phyloP scores from a whole-genome alignment of 2,888 invertebrate species.

The Mesochorus sp. region DNA sequence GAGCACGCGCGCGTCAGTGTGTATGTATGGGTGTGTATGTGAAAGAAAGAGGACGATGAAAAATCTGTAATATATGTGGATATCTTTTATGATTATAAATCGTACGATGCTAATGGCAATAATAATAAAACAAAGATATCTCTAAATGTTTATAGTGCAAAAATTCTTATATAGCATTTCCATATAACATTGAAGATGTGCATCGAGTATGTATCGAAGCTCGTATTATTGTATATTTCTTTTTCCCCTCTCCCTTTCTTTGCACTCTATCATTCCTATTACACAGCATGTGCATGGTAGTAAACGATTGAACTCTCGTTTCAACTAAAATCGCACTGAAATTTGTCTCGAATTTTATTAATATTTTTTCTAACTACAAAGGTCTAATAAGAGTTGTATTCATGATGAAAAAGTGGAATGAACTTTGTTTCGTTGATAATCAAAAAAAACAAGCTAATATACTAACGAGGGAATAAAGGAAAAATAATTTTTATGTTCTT shows the following conservation, averaged over 20 bases:
- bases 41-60: conserved; percentile 38
- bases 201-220: conserved; percentile 51
- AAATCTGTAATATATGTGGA: conserved; percentile 81
- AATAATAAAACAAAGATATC: conserved; percentile 72
- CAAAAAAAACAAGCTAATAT: too few relatives aligned
- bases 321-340: conserved; percentile 48
- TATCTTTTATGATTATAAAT: conserved; percentile 78
- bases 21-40: too few relatives aligned
- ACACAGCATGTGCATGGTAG: conserved; percentile 61
- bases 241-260: conserved; percentile 6
- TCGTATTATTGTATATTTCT: conserved; percentile 8
- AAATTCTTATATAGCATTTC: conserved; percentile 45
- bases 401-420: too few relatives aligned
- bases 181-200: conserved; percentile 47
- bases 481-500: too few relatives aligned
- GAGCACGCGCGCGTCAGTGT: too few relatives aligned
- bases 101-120: conserved; percentile 78
- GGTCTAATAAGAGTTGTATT: too few relatives aligned
- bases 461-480: too few relatives aligned
- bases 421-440: too few relatives aligned
- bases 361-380: not conserved
- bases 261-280: conserved; percentile 26
- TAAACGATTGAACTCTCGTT: conserved; percentile 8
- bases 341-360: not conserved
- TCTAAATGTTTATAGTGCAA: conserved; percentile 71